These are phyloP conservation scores for Rugalucina vietnamica DNA, from an alignment of 2,888 invertebrate genomes.

Conservation along the genomic window DNA sequence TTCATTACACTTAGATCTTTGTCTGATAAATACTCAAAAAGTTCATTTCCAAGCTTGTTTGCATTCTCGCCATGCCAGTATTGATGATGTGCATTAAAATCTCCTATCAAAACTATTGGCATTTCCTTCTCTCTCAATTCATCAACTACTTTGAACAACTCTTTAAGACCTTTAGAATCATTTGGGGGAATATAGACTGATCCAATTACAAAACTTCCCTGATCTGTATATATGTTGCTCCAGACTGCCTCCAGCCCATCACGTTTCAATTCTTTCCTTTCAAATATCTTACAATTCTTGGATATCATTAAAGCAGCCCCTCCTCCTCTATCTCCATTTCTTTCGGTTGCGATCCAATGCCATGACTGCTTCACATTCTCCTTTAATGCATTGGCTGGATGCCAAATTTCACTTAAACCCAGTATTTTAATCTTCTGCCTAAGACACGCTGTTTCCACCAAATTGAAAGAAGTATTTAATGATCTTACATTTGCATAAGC, in stretches of 20 bases:
- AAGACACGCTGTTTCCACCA: neutral
- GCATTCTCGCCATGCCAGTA: conserved; percentile 14
- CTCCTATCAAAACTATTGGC: conserved; percentile 23
- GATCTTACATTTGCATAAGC: conserved; percentile 24
- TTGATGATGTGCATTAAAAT: conserved; percentile 29
- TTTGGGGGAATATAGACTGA: conserved; percentile 22
- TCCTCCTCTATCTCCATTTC: conserved; percentile 7
- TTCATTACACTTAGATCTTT: conserved; percentile 6
- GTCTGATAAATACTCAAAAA: neutral
- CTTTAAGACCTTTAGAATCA: conserved; percentile 1
- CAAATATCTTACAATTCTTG: conserved; percentile 14
- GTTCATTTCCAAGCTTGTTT: conserved; percentile 16
- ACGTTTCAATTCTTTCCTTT: conserved; percentile 13
- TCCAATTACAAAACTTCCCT: neutral
- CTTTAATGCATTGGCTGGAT: conserved; percentile 8
- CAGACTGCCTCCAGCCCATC: conserved; percentile 25
- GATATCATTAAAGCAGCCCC: conserved; percentile 15
- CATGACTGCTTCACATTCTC: conserved; percentile 15
- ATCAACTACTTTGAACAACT: neutral
- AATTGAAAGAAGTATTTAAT: conserved; percentile 24
- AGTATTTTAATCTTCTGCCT: conserved; percentile 8
- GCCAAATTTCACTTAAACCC: conserved; percentile 25
- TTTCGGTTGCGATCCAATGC: conserved; percentile 18
- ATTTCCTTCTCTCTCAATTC: neutral
- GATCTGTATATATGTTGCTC: conserved; percentile 5